Evolutionary conservation across 2,888 invertebrate species (phyloP).

Genomic region (Drosophila atroscutellata): DNA sequence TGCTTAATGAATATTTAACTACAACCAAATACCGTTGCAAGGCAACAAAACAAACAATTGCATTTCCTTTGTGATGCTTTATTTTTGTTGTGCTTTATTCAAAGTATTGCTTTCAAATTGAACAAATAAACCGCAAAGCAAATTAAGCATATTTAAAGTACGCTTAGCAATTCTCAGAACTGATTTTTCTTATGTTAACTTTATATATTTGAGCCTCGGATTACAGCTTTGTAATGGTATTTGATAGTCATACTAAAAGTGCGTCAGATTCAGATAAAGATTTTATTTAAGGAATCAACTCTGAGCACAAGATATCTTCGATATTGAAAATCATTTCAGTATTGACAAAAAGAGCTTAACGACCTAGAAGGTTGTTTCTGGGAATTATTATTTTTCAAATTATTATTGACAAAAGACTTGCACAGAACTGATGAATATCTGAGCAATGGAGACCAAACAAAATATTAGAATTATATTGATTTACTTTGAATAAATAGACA

Average conservation of each 20-base stretch:
- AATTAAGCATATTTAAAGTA: slow-evolving; percentile 11
- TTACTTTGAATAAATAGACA: not conserved
- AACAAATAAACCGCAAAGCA: slow-evolving; percentile 8
- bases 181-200: not conserved
- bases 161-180: slow-evolving; percentile 1
- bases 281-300: not conserved
- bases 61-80: not conserved
- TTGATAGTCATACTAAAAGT: not conserved
- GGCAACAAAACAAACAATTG: slow-evolving; percentile 5
- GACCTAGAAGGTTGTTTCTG: not conserved
- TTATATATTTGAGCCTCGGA: not conserved
- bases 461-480: not conserved
- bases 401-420: no score
- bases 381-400: not conserved
- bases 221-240: not conserved
- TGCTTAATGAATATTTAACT: slow-evolving; percentile 51
- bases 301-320: not conserved
- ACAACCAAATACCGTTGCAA: slow-evolving; percentile 15
- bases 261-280: not conserved
- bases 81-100: not conserved
- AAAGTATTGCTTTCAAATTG: slow-evolving; percentile 7
- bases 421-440: not conserved
- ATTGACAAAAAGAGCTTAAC: not conserved
- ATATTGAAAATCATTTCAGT: not conserved
- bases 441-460: not conserved